Conservation (phyloP, 2,113 vertebrate species). For the Castor canadensis region DNA sequence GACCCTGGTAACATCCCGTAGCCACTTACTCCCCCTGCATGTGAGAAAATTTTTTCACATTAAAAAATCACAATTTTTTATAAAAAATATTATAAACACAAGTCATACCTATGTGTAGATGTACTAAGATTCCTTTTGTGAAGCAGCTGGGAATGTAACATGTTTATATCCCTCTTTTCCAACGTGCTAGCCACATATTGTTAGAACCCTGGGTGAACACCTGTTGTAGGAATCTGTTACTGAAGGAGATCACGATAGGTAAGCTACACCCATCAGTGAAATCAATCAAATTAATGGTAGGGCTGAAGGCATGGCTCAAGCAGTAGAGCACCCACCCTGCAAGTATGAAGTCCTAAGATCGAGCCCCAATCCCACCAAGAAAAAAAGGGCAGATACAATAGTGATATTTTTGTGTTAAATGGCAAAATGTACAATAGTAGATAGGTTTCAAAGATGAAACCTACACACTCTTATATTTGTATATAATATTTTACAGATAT, state of each 20-base stretch:
- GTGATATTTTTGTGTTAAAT: background rate
- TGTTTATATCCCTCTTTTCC: background rate
- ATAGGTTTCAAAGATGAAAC: constrained; percentile 3
- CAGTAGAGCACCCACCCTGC: too few species aligned
- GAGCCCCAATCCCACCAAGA: too few species aligned
- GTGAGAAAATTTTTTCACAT: background rate
- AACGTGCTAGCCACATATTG: background rate
- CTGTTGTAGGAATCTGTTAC: background rate
- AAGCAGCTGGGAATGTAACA: background rate
- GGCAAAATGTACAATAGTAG: background rate
- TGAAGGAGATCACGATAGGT: background rate
- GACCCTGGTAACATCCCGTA: background rate
- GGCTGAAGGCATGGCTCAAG: too few species aligned
- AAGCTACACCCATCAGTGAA: background rate
- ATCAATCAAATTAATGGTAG: background rate
- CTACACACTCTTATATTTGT: background rate
- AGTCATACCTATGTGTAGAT: background rate
- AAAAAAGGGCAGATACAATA: background rate
- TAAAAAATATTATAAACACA: background rate
- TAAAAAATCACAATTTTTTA: background rate
- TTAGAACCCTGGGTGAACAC: background rate
- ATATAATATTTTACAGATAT: constrained; percentile 9
- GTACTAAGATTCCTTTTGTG: background rate
- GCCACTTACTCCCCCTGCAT: background rate
- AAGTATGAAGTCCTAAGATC: too few species aligned